Base-by-base conservation (phyloP, 2,797 vertebrate species). In the Triplophysa yarkandensis region DNA sequence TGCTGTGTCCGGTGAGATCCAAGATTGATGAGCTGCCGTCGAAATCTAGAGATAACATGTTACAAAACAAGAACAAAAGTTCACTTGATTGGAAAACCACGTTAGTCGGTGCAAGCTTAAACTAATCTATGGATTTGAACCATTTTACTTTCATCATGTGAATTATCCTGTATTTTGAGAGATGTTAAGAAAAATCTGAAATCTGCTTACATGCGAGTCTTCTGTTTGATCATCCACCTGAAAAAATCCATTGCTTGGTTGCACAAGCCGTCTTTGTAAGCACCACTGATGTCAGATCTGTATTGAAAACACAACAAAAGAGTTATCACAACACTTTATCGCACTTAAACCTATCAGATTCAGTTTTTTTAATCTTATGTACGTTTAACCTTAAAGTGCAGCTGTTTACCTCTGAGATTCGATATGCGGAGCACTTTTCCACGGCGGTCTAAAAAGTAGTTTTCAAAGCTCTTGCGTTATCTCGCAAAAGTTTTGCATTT, bases 31-130 rank as follows among this genome's bases (percentile, higher is more conserved):
- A 48, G 50, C 25, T 65, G 39, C 30, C 57, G 50, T 39, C 62
- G 44, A 28, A 62, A 36, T 48, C 28, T 19, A 23, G 58, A 41
- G 58, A 77, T 67, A 77, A 77, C 68, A 69, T 17, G 13, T 5
- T 27, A 44, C 16, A 68, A 74, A 74, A 71, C 39, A 52, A 58
- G 54, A 65, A 65, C 68, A 65, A 69, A 69, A 69, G 64, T 60
- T 71, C 61, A 48, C 36, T 34, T 50, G 10, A 82, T 71, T 71
- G 27, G 46, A 74, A 82, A 79, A 55, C 13, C 50, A 39, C 67
- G 64, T 77, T 67, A 79, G 74, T 69, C 1, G 57, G 70, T 74
- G 65, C 60, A 46, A 77, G 72, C 41, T 30, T 19, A 14, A 27
- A 48, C 21, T 30, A n/a, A 36, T 36, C 1, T 11, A 36, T 36